Evolutionary conservation across 2,113 vertebrate species (phyloP).

Genomic region (Phycodurus eques): DNA sequence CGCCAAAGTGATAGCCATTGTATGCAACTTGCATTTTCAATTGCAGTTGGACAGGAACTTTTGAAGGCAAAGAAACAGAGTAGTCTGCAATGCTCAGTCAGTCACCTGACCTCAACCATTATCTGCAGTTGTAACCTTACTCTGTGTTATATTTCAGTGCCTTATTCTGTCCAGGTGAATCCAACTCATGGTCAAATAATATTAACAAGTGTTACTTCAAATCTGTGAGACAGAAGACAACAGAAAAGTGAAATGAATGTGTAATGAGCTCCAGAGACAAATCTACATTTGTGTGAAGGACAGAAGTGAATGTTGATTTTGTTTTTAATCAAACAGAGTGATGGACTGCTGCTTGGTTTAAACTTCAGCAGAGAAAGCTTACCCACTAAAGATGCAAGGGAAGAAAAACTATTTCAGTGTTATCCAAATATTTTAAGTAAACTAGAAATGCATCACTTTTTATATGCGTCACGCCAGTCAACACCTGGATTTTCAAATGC

Average conservation of each 20-base stretch:
- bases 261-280: slow-evolving; percentile 1
- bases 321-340: neutral
- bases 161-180: slow-evolving; percentile 26
- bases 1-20: too few species aligned
- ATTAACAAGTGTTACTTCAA: slow-evolving; percentile 36
- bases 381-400: neutral
- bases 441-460: neutral
- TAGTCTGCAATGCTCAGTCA: too few species aligned
- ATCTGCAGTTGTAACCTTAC: slow-evolving; percentile 13
- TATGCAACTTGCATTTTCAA: too few species aligned
- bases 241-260: slow-evolving; percentile 34
- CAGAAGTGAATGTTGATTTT: neutral
- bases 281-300: neutral
- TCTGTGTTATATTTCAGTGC: neutral
- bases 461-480: neutral
- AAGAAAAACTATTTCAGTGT: too few species aligned
- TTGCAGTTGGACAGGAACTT: too few species aligned
- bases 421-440: too few species aligned
- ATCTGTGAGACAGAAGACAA: slow-evolving; percentile 11
- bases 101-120: neutral
- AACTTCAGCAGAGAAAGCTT: neutral
- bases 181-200: slow-evolving; percentile 25
- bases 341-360: neutral
- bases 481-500: neutral
- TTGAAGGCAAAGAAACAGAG: too few species aligned